These are phyloP conservation scores for Strigops habroptila DNA, from an alignment of 2,113 vertebrate species.

Conservation along the genomic window DNA sequence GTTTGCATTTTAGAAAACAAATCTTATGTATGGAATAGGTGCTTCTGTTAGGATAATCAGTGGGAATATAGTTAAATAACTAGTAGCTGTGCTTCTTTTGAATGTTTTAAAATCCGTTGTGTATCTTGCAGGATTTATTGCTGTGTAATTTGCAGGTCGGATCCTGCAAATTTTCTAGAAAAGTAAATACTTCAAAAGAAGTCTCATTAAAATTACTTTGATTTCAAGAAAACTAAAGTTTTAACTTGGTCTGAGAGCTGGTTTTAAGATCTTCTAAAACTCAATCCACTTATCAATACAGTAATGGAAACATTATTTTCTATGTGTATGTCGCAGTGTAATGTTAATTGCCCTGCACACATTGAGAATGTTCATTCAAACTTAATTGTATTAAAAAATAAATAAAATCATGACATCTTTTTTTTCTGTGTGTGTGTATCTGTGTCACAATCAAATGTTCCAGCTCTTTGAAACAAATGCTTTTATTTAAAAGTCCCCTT, in stretches of 20 bases:
- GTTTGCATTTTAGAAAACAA: neutral
- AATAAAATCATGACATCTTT: neutral
- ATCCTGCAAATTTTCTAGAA: neutral
- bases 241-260: neutral
- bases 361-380: neutral
- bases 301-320: neutral
- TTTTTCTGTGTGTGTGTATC: neutral
- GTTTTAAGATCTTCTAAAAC: neutral
- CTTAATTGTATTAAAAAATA: neutral
- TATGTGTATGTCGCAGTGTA: neutral
- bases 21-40: neutral
- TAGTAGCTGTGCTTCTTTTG: neutral
- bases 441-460: neutral
- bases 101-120: neutral
- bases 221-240: neutral
- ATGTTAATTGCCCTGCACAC: neutral
- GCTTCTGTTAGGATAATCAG: neutral
- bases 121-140: neutral
- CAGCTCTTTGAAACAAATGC: neutral
- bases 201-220: neutral
- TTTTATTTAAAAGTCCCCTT: neutral
- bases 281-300: neutral
- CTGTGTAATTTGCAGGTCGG: neutral
- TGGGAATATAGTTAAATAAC: neutral
- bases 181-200: neutral